Evolutionary conservation across 30 jellyfish, hydroid and myxozoan genomes (phyloP), one percentile per base, ranked within the genome.

Genomic region (Catostylus mosaicus): DNA sequence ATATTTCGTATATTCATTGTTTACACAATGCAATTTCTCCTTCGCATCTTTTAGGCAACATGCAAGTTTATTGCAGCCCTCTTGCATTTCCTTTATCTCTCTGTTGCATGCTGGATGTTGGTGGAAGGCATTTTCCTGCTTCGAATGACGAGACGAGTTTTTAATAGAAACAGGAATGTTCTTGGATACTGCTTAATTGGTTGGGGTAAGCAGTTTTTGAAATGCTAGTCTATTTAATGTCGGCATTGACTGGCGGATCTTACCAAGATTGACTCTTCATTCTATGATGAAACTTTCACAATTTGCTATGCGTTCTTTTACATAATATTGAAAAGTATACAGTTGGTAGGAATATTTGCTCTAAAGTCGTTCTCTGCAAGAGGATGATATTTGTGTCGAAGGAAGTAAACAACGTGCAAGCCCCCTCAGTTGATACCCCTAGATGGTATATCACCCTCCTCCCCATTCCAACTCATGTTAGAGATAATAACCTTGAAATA

Each of bases 61-160:
- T 85, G 95, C 75, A 73, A 85, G 51, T 31, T 64, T 27, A 45
- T 65, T 1, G 95, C 95, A 2, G 83, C 66, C 11, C 18, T 73
- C 52, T 45, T 85, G 73, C 95, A 85, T 57, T 85, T 60, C 46
- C 35, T 74, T 9, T 85, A 69, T 81, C 73, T 75, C 8, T 64
- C 95, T 46, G 86, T 75, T 24, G 86, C 80, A 18, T 30, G 74
- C 47, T 85, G 95, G 95, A 85, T 85, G 95, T 48, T 85, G 23
- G 95, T 83, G 18, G 95, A 85, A 56, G 95, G 95, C 32, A 45
- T 85, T 22, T 37, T 33, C 82, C 33, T 85, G 19, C 48, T 45
- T 0, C 36, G 83, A 26, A 85, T 69, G 86, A 75, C 86, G 0
- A 64, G 38, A 47, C 33, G 71, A 26, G 78, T 85, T 29, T 65